Evolutionary conservation across 2,888 invertebrate species (phyloP).

Genomic region (Eupithecia abbreviata): DNA sequence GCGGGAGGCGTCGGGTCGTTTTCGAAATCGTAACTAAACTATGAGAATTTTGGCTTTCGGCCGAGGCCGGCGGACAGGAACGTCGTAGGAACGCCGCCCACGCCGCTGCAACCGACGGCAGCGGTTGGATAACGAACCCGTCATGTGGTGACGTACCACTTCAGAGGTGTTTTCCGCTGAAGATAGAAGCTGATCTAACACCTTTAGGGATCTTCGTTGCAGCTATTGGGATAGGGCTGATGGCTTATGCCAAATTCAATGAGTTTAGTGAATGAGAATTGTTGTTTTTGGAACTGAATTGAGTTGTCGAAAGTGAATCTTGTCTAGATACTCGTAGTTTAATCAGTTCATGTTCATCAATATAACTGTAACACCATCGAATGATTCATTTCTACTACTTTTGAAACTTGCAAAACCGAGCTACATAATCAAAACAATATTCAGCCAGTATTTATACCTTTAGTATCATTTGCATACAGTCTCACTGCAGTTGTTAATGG

Average conservation of each 20-base stretch:
- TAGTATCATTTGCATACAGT: background rate
- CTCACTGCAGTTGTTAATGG: slow-evolving; percentile 9
- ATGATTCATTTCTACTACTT: background rate
- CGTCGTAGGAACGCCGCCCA: slow-evolving; percentile 63
- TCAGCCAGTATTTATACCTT: background rate
- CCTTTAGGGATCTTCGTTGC: slow-evolving; percentile 44
- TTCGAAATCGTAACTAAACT: slow-evolving; percentile 85
- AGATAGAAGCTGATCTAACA: slow-evolving; percentile 75
- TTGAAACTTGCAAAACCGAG: background rate
- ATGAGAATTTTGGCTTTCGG: slow-evolving; percentile 78
- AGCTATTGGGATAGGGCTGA: slow-evolving; percentile 52
- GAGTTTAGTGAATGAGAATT: slow-evolving; percentile 10
- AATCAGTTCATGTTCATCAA: background rate
- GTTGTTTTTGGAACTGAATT: slow-evolving; percentile 12
- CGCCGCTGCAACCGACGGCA: slow-evolving; percentile 63
- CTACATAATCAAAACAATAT: background rate
- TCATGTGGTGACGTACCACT: slow-evolving; percentile 72
- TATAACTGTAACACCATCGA: background rate
- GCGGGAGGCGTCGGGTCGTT: slow-evolving; percentile 84
- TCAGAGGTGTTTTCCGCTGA: slow-evolving; percentile 83
- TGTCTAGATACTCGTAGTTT: background rate
- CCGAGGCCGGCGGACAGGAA: slow-evolving; percentile 73
- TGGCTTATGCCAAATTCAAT: slow-evolving; percentile 35
- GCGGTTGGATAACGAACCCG: slow-evolving; percentile 75
- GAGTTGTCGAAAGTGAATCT: background rate